These are phyloP conservation scores for Protula sp. DNA, from an alignment of 2,888 invertebrate genomes.

Conservation along the genomic window DNA sequence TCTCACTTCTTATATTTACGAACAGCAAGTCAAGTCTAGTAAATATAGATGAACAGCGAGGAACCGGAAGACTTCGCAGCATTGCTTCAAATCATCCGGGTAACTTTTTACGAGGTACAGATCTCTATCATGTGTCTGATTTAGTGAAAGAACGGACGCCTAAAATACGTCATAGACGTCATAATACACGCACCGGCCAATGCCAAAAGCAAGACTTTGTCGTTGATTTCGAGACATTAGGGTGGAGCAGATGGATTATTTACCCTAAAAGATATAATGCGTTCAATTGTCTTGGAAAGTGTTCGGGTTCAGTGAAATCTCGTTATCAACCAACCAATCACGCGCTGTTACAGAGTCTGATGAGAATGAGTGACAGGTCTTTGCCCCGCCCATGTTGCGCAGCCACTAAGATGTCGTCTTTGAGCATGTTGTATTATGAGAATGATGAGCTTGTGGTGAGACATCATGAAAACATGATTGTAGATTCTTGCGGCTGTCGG, in stretches of 20 bases:
- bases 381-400: conserved; percentile 46
- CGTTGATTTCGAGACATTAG: conserved; percentile 44
- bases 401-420: conserved; percentile 38
- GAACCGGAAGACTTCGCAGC: too few relatives aligned
- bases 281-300: conserved; percentile 39
- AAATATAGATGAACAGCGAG: too few relatives aligned
- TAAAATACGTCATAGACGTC: too few relatives aligned
- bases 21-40: too few relatives aligned
- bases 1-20: too few relatives aligned
- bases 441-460: conserved; percentile 43
- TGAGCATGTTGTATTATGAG: conserved; percentile 50
- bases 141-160: too few relatives aligned
- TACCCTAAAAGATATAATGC: conserved; percentile 46
- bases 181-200: too few relatives aligned
- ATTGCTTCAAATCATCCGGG: too few relatives aligned
- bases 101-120: too few relatives aligned
- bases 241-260: conserved; percentile 49
- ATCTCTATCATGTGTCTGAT: too few relatives aligned
- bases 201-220: conserved; percentile 31
- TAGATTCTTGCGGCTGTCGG: conserved; percentile 42
- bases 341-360: conserved; percentile 46
- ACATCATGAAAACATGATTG: conserved; percentile 47
- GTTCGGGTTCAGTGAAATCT: conserved; percentile 35
- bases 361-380: conserved; percentile 36
- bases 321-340: conserved; percentile 45